Percentiles rank a stretch among this genome's conserved stretches.
phyloP scores from a whole-genome alignment of 2,888 invertebrate species.

The Pachydiplax longipennis region DNA sequence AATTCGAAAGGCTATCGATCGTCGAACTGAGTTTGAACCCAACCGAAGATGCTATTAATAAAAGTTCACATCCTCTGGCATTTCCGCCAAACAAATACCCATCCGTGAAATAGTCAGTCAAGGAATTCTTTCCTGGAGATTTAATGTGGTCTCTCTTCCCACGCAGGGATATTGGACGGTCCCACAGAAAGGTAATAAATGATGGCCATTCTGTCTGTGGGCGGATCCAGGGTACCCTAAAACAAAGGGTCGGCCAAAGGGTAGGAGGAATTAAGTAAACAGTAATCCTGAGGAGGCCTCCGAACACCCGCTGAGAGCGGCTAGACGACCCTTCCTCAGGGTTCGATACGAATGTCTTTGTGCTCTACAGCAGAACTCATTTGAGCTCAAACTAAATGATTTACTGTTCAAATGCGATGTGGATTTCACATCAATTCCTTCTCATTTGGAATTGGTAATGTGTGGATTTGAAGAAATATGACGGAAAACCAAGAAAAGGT shows the following conservation, averaged over 20 bases:
- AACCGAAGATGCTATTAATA: no score
- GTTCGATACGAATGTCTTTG: constrained; percentile 13
- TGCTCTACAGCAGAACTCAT: neutral
- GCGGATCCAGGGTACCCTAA: constrained; percentile 22
- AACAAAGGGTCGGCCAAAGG: constrained; percentile 31
- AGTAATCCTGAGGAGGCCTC: neutral
- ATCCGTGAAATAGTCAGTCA: neutral
- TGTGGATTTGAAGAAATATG: no score
- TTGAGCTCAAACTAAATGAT: neutral
- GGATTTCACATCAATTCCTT: no score
- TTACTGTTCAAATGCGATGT: neutral
- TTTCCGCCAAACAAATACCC: neutral
- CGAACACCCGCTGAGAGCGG: constrained; percentile 23
- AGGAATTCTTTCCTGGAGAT: neutral
- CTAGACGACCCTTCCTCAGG: neutral
- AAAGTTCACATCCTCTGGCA: neutral
- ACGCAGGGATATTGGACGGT: neutral
- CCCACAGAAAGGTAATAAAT: constrained; percentile 12
- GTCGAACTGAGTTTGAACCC: no score
- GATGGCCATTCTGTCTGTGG: constrained; percentile 21
- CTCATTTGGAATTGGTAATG: no score
- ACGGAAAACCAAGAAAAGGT: no score
- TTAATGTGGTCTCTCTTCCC: neutral
- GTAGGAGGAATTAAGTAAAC: constrained; percentile 40
- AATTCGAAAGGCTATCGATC: no score